A percentile compares a stretch with the other conserved stretches of the same genome.
phyloP scores from a whole-genome alignment of 2,113 vertebrate genomes.

The Barnardius zonarius region DNA sequence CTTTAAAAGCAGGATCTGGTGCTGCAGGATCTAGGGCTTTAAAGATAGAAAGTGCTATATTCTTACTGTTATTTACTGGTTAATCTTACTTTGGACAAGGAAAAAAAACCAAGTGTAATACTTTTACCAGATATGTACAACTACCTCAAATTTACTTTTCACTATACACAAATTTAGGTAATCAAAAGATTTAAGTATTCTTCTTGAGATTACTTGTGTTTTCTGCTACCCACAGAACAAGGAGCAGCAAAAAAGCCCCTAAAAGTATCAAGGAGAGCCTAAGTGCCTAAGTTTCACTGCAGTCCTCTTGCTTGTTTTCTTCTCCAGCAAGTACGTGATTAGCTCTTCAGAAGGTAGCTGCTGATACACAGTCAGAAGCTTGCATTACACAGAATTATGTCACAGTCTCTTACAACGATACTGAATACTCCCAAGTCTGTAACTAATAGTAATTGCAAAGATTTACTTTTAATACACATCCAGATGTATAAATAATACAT shows the following conservation, averaged over 20 bases:
- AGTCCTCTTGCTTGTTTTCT: neutral
- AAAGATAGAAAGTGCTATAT: neutral
- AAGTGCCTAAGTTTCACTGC: neutral
- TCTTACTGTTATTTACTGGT: neutral
- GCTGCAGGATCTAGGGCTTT: neutral
- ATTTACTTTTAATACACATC: neutral
- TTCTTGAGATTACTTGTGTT: neutral
- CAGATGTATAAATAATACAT: neutral
- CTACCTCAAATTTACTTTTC: neutral
- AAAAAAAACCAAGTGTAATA: neutral
- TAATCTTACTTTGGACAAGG: neutral
- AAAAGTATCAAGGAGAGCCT: accelerated
- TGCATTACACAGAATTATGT: neutral
- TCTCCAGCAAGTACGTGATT: constrained; percentile 4
- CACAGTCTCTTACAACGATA: neutral
- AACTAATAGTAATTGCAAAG: neutral
- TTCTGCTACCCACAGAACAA: neutral
- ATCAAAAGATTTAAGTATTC: neutral
- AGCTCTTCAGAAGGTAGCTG: neutral
- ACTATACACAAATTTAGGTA: neutral
- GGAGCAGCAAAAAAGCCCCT: neutral
- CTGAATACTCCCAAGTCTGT: neutral
- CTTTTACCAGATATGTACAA: accelerated
- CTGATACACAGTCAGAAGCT: neutral
- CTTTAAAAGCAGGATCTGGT: neutral